phyloP scores from a whole-genome alignment of 64 coral and sea anemone species.

The Montipora efflorescens region DNA sequence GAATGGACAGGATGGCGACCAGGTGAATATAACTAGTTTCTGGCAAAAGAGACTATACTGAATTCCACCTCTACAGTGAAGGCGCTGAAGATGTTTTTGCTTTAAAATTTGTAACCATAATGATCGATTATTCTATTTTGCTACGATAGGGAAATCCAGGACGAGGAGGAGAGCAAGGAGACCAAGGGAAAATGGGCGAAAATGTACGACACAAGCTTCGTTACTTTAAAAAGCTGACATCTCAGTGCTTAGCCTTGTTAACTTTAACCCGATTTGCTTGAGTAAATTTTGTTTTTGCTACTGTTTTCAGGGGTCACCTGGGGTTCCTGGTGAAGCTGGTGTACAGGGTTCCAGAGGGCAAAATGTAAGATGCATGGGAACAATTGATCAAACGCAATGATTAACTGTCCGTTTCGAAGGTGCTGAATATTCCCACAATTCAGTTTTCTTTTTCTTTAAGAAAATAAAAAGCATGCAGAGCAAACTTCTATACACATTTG shows the following conservation, averaged over 20 bases:
- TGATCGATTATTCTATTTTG: too few species aligned
- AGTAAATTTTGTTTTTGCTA: not conserved
- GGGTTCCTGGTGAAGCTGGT: conserved; percentile 4
- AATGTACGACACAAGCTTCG: not conserved
- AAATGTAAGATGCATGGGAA: not conserved
- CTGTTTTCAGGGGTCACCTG: not conserved
- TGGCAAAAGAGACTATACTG: not conserved
- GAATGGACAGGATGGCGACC: not conserved
- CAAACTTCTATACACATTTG: too few species aligned
- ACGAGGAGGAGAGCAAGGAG: not conserved
- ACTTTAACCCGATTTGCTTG: not conserved
- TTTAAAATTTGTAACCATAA: too few species aligned
- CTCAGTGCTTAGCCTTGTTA: not conserved
- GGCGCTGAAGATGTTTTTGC: too few species aligned
- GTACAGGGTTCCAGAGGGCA: not conserved
- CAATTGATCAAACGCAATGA: not conserved
- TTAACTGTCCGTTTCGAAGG: too few species aligned
- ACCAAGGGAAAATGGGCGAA: conserved; percentile 23
- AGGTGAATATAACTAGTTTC: not conserved
- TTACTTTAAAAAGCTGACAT: too few species aligned
- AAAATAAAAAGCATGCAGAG: too few species aligned
- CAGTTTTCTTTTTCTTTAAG: too few species aligned
- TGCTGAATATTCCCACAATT: not conserved
- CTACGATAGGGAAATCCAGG: not conserved
- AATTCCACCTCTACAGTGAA: too few species aligned